Base-by-base conservation (phyloP, 2,113 vertebrate species). In the Orycteropus afer region DNA sequence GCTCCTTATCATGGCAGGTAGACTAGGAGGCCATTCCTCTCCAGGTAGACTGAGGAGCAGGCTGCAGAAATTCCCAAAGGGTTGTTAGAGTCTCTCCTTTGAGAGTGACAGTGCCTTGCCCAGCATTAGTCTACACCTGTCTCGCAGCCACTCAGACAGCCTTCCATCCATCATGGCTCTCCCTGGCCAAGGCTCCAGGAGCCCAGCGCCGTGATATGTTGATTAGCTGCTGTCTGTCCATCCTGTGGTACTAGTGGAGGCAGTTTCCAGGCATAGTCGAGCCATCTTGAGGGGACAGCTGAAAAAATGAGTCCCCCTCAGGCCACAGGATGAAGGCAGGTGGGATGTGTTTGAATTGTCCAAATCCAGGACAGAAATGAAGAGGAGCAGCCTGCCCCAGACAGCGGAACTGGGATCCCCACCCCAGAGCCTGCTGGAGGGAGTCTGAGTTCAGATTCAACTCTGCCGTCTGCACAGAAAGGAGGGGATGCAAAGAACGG, bases 61-160 rank as follows among this genome's bases (percentile, higher is more conserved):
- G 47, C n/a, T 51, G 25, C 9, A 20, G 69, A 79, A 57, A n/a
- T 42, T 34, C 34, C 47, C 61, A 25, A 34, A 53, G 42, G 25
- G 5, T 34, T 57, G 23, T 88, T 34, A 45, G 78, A 67, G 29
- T 51, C n/a, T 88, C 42, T 67, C 32, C 7, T 51, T 65, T 34
- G 65, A 88, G 47, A 57, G 27, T 17, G n/a, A 3, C 22, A 5
- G 53, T 37, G 42, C 45, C 32, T 7, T 0, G 0, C 57, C 47
- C 40, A 25, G 25, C 34, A 22, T 45, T 1, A 20, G 12, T 32
- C 32, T 53, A 37, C 7, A 13, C 49, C 77, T 29, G 27, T 77
- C 59, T 78, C 86, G 57, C 51, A 32, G 82, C 3, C 0, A 10
- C 85, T 90, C 9, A 0, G 27, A 57, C 51, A 27, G 20, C 27